A percentile compares a stretch with the other conserved stretches of the same genome.
These are phyloP conservation scores for Gallinago stenura DNA, from an alignment of 2,797 vertebrate genomes.

Conservation along the genomic window DNA sequence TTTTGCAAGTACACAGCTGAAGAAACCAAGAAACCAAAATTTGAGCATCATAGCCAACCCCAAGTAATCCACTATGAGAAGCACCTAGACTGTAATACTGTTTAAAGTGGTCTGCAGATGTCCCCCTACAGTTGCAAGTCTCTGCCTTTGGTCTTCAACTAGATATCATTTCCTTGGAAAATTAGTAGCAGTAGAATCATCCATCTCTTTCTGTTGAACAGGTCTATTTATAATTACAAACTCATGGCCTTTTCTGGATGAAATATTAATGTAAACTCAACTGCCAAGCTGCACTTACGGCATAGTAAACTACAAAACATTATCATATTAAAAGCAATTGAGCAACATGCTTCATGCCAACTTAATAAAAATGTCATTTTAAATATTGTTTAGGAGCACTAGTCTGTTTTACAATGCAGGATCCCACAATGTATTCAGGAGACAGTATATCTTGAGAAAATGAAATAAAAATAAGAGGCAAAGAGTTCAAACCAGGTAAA, in stretches of 20 bases:
- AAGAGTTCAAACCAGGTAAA: background rate
- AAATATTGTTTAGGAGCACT: constrained; percentile 75
- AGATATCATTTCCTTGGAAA: constrained; percentile 16
- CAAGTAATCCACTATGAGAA: background rate
- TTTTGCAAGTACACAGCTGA: background rate
- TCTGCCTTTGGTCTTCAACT: background rate
- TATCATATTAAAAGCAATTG: constrained; percentile 80
- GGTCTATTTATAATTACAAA: constrained; percentile 78
- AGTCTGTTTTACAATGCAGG: constrained; percentile 60
- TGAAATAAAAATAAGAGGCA: constrained; percentile 49
- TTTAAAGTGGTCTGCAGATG: constrained; percentile 10
- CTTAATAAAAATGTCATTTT: constrained; percentile 79
- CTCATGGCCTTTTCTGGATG: constrained; percentile 74
- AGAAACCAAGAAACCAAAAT: background rate
- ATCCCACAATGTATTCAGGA: constrained; percentile 56
- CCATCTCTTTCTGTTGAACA: constrained; percentile 65
- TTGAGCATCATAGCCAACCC: background rate
- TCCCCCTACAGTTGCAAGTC: background rate
- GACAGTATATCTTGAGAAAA: constrained; percentile 50
- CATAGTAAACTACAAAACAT: constrained; percentile 75
- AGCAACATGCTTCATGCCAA: constrained; percentile 72
- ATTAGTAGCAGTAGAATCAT: constrained; percentile 56
- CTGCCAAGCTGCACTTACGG: constrained; percentile 77
- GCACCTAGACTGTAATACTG: background rate
- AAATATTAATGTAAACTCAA: constrained; percentile 79